Base-by-base conservation (phyloP, 30 jellyfish, hydroid and myxozoan species). In the Chrysaora quinquecirrha region DNA sequence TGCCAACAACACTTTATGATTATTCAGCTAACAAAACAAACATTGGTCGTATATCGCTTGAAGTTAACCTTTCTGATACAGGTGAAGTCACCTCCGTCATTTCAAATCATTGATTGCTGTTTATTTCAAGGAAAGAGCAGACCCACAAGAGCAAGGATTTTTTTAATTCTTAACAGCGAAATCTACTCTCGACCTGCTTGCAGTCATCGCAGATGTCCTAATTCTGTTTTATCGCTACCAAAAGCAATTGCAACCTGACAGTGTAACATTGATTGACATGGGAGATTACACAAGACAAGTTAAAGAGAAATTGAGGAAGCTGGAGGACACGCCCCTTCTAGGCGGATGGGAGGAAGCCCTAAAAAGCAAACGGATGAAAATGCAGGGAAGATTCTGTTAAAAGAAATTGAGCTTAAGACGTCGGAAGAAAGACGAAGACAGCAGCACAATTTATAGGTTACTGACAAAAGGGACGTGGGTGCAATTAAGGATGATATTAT, bases 121-220 rank as follows among this genome's bases (percentile, higher is more conserved):
- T 25, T 60, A 6, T 60, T 60, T 60, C 72, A 60, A 60, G 23
- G 72, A 25, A 60, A 60, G 10, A 60, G 6, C 22, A 60, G 33
- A 6, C 33, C 33, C 72, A 6, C 32, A 60, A 21, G 72, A 60
- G 72, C 29, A 60, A 25, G 72, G 72, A n/a, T 60, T 6, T 20
- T 60, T 25, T 4, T 4, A 60, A 25, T 60, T 60, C 11, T 21
- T 21, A 4, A 60, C 72, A 60, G n/a, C 9, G 72, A 60, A 60
- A 21, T 60, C n/a, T 21, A 60, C 9, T 60, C 72, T 60, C n/a
- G 72, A 60, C 33, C 72, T 60, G 72, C 23, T n/a, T 6, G 33
- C 72, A 6, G 9, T 60, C 72, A 60, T 60, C 72, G 33, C 72
- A 60, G 33, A n/a, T n/a, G 33, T 60, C 12, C 72, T 60, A 6